Percentiles rank a stretch among this genome's conserved stretches.
Evolutionary conservation across 1,140 invertebrate genomes (phyloP).

Genomic region (Oncopodura yosiiana): DNA sequence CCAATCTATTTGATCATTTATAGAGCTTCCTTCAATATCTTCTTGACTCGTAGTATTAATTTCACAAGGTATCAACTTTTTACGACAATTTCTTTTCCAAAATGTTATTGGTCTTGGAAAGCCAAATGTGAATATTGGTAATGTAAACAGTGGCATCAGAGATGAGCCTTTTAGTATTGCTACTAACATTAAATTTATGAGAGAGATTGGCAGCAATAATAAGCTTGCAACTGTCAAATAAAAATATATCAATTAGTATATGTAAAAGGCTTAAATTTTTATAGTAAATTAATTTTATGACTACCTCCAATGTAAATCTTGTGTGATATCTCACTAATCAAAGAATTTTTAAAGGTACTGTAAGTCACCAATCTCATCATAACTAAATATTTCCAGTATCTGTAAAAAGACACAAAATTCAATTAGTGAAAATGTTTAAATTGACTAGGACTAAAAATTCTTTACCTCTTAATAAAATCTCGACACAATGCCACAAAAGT

Average conservation of each 20-base stretch:
- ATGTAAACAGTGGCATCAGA: slow-evolving; percentile 29
- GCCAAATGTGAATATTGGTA: slow-evolving; percentile 28
- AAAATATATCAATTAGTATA: neutral
- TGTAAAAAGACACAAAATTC: no score
- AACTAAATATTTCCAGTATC: no score
- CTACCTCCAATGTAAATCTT: no score
- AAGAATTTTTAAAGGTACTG: no score
- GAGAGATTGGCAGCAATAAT: slow-evolving; percentile 21
- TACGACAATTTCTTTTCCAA: slow-evolving; percentile 30
- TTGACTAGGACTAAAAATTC: no score
- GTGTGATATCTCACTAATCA: no score
- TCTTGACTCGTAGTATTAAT: neutral
- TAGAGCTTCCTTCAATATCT: slow-evolving; percentile 5
- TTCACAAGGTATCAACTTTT: no score
- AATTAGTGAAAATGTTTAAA: no score
- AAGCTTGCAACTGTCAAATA: neutral
- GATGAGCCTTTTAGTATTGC: slow-evolving; percentile 21
- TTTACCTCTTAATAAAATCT: no score
- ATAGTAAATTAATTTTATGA: no score
- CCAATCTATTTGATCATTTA: slow-evolving; percentile 24
- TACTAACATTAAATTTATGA: slow-evolving; percentile 15
- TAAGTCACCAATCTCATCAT: no score
- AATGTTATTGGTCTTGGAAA: slow-evolving; percentile 29
- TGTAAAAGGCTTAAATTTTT: neutral
- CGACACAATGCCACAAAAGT: no score